phyloP scores from a whole-genome alignment of 2,797 vertebrate genomes.

The Protonibea diacanthus region DNA sequence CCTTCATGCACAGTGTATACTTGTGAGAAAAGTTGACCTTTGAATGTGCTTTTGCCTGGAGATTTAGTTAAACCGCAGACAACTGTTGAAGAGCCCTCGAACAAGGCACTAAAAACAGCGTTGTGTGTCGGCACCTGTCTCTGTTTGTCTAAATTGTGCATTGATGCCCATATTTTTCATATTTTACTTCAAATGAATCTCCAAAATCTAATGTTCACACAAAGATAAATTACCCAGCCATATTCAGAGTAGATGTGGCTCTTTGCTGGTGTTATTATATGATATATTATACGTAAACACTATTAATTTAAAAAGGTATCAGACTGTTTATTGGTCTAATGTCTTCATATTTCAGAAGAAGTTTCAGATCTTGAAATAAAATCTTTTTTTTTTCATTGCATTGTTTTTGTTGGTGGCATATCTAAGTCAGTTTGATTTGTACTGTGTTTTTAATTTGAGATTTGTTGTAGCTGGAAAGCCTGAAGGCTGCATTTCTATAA shows the following conservation, averaged over 20 bases:
- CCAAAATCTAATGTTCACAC: not conserved
- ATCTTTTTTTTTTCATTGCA: not conserved
- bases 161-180: not conserved
- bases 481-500: not conserved
- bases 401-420: not conserved
- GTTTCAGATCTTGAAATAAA: no score
- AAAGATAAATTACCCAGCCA: not conserved
- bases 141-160: not conserved
- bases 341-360: not conserved
- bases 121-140: not conserved
- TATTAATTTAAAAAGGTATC: not conserved
- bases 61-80: slow-evolving; percentile 15
- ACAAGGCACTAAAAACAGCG: slow-evolving; percentile 13
- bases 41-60: not conserved
- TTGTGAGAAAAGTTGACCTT: slow-evolving; percentile 26
- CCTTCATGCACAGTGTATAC: slow-evolving; percentile 13
- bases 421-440: not conserved
- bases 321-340: not conserved
- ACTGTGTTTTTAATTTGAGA: not conserved
- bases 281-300: not conserved
- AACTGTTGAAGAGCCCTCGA: slow-evolving; percentile 32
- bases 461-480: not conserved
- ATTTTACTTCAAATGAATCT: not conserved
- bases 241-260: not conserved
- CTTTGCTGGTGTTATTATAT: not conserved